Base-by-base conservation (phyloP, 35 echinoderm and acorn worm genomes). In the Stichopus chloronotus region DNA sequence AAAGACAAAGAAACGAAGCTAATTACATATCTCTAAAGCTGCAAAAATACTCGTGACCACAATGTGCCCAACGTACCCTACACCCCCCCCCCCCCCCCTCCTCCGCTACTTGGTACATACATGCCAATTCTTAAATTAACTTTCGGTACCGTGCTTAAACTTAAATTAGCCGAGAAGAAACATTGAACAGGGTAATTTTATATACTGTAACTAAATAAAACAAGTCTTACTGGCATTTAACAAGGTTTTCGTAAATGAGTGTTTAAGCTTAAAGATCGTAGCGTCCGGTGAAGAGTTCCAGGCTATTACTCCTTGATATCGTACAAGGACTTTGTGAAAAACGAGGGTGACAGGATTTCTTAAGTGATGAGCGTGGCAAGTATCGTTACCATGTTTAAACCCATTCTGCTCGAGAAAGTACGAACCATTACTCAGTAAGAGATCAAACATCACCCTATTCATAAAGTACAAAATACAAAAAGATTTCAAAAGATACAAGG, bases 401-500 rank as follows among this genome's bases (percentile, higher is more conserved):
- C 65, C n/a, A 71, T 71, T 71, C n/a, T 71, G 76, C 76, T 78
- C 76, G 76, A 78, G 20, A 78, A 78, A 78, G 3, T 78, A 5
- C 76, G 76, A 78, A 78, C 2, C 2, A 78, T 78, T 78, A 78
- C 76, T 1, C 76, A 5, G 76, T 78, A 78, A 78, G 76, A 78
- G 76, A 78, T 78, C 20, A 78, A 9, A 14, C 76, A 78, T 14
- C 9, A 78, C 2, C 76, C 76, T 78, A 78, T 78, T 14, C 76
- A 5, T 78, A 14, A 78, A 78, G 76, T 5, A 78, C 76, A 78
- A 78, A 78, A 4, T n/a, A 9, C 76, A 2, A n/a, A 4, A n/a
- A 78, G 2, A 43, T 78, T 78, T 23, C 76, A 78, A 78, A 78
- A 78, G 76, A 78, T 78, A 78, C 76, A 78, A 78, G 6, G 6